Conservation (phyloP, 2,113 vertebrate species). For the Toxotes chatareus region DNA sequence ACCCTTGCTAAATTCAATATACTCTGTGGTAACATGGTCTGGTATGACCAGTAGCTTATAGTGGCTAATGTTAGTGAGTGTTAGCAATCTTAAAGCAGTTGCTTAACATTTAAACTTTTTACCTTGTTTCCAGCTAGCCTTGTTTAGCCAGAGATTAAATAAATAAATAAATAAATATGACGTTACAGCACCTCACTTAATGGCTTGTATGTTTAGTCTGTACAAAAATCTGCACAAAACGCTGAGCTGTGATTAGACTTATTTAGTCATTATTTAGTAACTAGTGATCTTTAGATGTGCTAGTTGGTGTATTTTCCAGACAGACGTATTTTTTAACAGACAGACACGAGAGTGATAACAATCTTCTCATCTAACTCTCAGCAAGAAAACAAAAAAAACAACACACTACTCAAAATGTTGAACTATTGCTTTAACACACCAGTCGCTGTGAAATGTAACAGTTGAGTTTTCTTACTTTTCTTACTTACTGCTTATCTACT, state of each 20-base stretch:
- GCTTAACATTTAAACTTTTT: neutral
- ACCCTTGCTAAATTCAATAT: neutral
- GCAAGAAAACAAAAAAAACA: neutral
- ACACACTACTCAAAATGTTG: neutral
- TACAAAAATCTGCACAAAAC: too few relatives aligned
- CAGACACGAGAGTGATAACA: neutral
- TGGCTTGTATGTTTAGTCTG: too few relatives aligned
- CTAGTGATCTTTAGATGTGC: too few relatives aligned
- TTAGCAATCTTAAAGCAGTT: neutral
- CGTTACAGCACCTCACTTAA: too few relatives aligned
- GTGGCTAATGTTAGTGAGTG: neutral
- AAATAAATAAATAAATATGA: too few relatives aligned
- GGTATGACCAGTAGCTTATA: neutral
- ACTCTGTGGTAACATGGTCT: neutral
- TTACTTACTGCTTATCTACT: too few relatives aligned
- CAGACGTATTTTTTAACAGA: neutral
- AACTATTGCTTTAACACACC: neutral
- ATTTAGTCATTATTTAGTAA: too few relatives aligned
- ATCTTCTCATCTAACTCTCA: neutral
- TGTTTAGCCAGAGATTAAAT: too few relatives aligned
- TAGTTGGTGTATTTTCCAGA: too few relatives aligned
- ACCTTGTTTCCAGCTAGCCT: neutral
- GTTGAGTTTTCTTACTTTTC: too few relatives aligned
- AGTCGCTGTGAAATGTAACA: neutral
- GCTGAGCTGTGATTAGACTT: too few relatives aligned